Base-by-base conservation (phyloP, 2,797 vertebrate species). In the Taeniopygia guttata region DNA sequence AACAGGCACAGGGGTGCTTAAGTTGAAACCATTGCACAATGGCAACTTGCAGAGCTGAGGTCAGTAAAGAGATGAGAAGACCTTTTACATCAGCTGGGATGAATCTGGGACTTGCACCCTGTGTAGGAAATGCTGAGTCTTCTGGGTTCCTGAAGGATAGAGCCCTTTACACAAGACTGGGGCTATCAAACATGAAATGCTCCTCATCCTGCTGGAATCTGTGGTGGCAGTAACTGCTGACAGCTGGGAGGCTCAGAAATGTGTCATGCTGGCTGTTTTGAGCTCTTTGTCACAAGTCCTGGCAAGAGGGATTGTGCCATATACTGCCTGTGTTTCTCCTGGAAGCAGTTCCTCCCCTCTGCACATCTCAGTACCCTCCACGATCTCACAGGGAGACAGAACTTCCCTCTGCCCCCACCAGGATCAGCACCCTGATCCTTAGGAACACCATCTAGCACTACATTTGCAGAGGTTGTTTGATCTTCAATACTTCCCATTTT, bases 291-390 rank as follows among this genome's bases (percentile, higher is more conserved):
- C 32, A 30, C 11, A 56, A 91, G 25, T 70, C 9, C 22, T 81
- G 43, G 32, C 19, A 19, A 51, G 27, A 55, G 29, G 30, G 11
- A 16, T 46, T 1, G 0, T 75, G 42, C 8, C 5, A 34, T n/a
- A 9, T 0, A 0, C 12, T 79, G 10, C 48, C 38, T n/a, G 6
- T 0, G 0, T 87, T 78, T 69, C 40, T 77, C 25, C 34, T 84
- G n/a, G 27, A 36, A 55, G 23, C 11, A 13, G 11, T 62, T 64
- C 26, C 38, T 40, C 36, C 43, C 26, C 38, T 60, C 27, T 52
- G 7, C 29, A 27, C 0, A 0, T 51, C 2, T 0, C 48, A 34
- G 40, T 10, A 42, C 10, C 32, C 20, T 68, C 30, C 36, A 27
- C 19, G 2, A 3, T n/a, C 59, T 18, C 55, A 19, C 0, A 3